Conservation (phyloP, 1,140 invertebrate genomes). For the Brachionus koreanus region DNA sequence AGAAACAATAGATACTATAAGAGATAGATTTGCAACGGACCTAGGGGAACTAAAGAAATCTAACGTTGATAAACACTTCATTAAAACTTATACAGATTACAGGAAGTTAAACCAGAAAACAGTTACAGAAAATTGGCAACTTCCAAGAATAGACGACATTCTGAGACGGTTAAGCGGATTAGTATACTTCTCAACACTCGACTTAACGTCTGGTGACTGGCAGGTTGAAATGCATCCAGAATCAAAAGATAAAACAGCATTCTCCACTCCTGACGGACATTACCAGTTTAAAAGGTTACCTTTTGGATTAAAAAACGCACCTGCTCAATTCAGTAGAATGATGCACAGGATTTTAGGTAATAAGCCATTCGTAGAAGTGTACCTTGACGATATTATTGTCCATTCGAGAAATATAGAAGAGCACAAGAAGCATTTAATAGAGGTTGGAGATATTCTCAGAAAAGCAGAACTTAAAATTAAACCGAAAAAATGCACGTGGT, state of each 20-base stretch:
- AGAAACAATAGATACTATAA: too few relatives aligned
- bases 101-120: too few relatives aligned
- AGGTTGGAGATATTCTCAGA: conserved; percentile 47
- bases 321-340: conserved; percentile 44
- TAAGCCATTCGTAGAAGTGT: conserved; percentile 1
- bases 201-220: conserved; percentile 46
- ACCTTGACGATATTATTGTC: conserved; percentile 35
- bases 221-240: conserved; percentile 46
- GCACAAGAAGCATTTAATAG: background rate
- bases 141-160: too few relatives aligned
- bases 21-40: too few relatives aligned
- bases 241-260: conserved; percentile 46
- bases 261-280: conserved; percentile 48
- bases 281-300: conserved; percentile 45
- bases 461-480: conserved; percentile 11
- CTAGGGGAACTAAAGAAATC: too few relatives aligned
- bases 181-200: background rate
- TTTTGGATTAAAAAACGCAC: conserved; percentile 47
- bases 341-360: background rate
- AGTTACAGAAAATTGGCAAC: too few relatives aligned
- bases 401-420: background rate
- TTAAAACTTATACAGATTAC: too few relatives aligned
- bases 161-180: too few relatives aligned
- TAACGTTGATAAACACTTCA: too few relatives aligned
- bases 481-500: conserved; percentile 46